Evolutionary conservation across 2,888 invertebrate species (phyloP), one percentile per base, ranked within the genome.

Genomic region (Gymnosoma rotundatum): DNA sequence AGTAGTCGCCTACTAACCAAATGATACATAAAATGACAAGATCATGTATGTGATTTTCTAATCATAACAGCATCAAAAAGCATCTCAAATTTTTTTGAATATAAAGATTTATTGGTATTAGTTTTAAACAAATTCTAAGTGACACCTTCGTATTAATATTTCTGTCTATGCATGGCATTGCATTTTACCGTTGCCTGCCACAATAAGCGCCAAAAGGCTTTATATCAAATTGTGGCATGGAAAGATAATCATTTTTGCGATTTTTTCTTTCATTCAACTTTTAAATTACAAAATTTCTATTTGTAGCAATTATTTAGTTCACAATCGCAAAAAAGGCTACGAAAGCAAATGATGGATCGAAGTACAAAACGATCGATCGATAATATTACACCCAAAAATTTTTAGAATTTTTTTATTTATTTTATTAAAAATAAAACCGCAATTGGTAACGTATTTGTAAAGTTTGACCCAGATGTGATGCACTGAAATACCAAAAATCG

Each of bases 301-400:
- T 84, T 84, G 84, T 84, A 78, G 74, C 74, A 84, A 74, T 84
- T 81, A 84, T 36, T 45, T 38, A 58, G 64, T 73, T 81, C 78
- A 63, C 42, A 78, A 56, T 12, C 58, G 16, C 45, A 76, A 60
- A 54, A 42, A 69, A 18, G 21, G 18, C 50, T 48, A 56, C 7
- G 18, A 67, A 70, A 76, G 60, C 38, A 73, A 78, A 78, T 84
- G 81, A 84, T 84, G 76, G 84, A 81, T 84, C 73, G 81, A 20
- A 58, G 8, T 48, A 58, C 38, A 69, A 81, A 78, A 74, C 52
- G 56, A 81, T 80, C 52, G 56, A 81, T 80, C 80, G 74, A 83
- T 80, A 72, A 73, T 42, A 60, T n/a, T 61, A 67, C 48, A 60
- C 38, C 56, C 42, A 38, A 61, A 67, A 50, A 64, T 70, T 58